Evolutionary conservation across 2,888 invertebrate species (phyloP).

Genomic region (Platycnemis pennipes): DNA sequence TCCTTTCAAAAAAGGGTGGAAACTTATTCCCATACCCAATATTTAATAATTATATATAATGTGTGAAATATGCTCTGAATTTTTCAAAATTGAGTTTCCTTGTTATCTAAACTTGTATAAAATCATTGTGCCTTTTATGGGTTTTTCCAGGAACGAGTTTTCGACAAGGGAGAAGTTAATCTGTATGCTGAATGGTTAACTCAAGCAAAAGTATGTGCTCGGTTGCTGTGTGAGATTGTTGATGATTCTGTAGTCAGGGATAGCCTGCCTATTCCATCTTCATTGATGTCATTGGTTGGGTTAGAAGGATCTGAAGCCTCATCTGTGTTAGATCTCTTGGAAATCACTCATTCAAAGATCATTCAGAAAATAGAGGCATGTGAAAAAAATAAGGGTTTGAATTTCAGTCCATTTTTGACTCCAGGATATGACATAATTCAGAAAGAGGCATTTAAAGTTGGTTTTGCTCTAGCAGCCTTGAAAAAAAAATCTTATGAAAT

Average conservation of each 20-base stretch:
- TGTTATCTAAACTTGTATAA: neutral
- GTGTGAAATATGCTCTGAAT: no score
- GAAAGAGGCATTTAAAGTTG: conserved; percentile 44
- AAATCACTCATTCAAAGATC: neutral
- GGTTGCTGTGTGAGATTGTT: neutral
- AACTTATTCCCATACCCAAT: no score
- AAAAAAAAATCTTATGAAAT: conserved; percentile 7
- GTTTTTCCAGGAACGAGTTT: conserved; percentile 81
- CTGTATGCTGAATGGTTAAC: conserved; percentile 81
- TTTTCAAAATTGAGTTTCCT: neutral
- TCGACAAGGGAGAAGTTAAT: conserved; percentile 85
- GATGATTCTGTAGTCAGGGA: neutral
- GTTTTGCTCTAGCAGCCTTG: neutral
- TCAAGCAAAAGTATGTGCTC: conserved; percentile 76
- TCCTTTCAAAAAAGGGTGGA: no score
- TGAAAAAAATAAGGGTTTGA: neutral
- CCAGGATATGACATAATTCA: conserved; percentile 48
- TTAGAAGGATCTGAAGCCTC: neutral
- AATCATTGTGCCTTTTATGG: neutral
- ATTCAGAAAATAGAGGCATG: neutral
- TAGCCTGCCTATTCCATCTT: neutral
- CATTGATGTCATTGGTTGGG: conserved; percentile 39
- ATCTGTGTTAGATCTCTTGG: conserved; percentile 1
- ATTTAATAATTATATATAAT: no score
- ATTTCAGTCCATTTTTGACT: conserved; percentile 40